Percentiles rank a stretch among this genome's conserved stretches.
Conservation (phyloP, 2,888 invertebrate genomes). For the Aproaerema taeniolella region DNA sequence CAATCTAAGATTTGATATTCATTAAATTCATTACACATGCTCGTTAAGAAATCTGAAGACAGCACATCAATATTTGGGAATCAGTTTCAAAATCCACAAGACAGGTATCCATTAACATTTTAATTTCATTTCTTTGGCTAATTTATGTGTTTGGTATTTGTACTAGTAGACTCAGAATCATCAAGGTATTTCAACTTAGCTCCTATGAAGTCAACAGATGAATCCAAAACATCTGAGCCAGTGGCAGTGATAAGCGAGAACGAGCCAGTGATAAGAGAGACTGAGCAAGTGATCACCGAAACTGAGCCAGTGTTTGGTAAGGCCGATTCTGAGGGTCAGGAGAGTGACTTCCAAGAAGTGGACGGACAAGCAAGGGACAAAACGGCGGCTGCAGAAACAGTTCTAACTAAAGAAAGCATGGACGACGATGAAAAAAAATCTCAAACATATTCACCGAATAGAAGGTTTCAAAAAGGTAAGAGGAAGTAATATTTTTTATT, state of each 20-base stretch:
- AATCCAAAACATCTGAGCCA: constrained; percentile 19
- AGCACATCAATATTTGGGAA: too few species aligned
- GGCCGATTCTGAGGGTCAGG: too few species aligned
- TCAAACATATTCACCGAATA: constrained; percentile 41
- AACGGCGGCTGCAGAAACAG: constrained; percentile 26
- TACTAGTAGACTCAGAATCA: constrained; percentile 6
- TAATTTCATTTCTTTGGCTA: too few species aligned
- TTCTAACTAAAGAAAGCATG: constrained; percentile 40
- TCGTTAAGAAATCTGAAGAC: too few species aligned
- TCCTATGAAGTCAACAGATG: constrained; percentile 36
- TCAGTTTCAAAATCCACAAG: too few species aligned
- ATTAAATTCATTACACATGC: too few species aligned
- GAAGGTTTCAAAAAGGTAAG: constrained; percentile 42
- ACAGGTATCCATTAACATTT: too few species aligned
- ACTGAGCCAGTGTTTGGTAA: too few species aligned
- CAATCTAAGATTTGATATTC: too few species aligned
- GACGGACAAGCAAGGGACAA: constrained; percentile 13
- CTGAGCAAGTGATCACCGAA: too few species aligned
- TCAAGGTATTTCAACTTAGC: constrained; percentile 15
- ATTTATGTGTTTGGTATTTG: too few species aligned
- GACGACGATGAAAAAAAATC: constrained; percentile 48
- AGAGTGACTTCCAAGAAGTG: background rate
- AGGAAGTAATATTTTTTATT: too few species aligned
- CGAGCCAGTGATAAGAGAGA: background rate
- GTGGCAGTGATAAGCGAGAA: constrained; percentile 21